Base-by-base conservation (phyloP, 2,113 vertebrate species). In the Istiophorus platypterus region DNA sequence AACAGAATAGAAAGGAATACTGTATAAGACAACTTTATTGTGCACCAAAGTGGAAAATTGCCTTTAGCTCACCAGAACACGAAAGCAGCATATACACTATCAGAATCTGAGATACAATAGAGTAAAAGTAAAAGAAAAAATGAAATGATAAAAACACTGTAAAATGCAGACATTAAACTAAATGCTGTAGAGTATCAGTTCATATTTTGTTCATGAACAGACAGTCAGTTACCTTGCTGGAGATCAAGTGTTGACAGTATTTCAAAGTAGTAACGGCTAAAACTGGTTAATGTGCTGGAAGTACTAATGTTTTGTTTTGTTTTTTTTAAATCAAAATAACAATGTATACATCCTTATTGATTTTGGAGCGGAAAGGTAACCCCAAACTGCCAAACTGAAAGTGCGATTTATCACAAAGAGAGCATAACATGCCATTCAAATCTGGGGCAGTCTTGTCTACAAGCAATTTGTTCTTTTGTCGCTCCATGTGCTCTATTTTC, bases 401-500 rank as follows among this genome's bases (percentile, higher is more conserved):
- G 85, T 79, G 77, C 6, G 39, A 61, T 75, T 85, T 87, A 87
- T 85, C 81, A 89, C 72, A 83, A 68, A 80, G 84, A 85, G 79
- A 91, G 72, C 88, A 78, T 84, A 88, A 89, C 89, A 87, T 87
- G 85, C 77, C 89, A 89, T 90, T 91, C 83, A 93, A 91, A 91
- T 89, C 82, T 79, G 76, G 88, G 88, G 82, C 88, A 84, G 88
- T 88, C 91, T 92, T 88, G 87, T 92, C 90, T 92, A 92, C 81
- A 73, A 91, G 89, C 92, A 92, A 90, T 91, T 93, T 92, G 81
- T 85, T 89, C 92, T 87, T 93, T 93, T 92, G 89, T 91, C 84
- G 86, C 81, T 89, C 75, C 74, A 74, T 90, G 86, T 81, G 90
- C 85, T 92, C 89, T 90, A 90, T 92, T 92, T 92, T 93, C 90